phyloP scores from a whole-genome alignment of 2,113 vertebrate genomes.

The Pseudorhombus dupliciocellatus region DNA sequence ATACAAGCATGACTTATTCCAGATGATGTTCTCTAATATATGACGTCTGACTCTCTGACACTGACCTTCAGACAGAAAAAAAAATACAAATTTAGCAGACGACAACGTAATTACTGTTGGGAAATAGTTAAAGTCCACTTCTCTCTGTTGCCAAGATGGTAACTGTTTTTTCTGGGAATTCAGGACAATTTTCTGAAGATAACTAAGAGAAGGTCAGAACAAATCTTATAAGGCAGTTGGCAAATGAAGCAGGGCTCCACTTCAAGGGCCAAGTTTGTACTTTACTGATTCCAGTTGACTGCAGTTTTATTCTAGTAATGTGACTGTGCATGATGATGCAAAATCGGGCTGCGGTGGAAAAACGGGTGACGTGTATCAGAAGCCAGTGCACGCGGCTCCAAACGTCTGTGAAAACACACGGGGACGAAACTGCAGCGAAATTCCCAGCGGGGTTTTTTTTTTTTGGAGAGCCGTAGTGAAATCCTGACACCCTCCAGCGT shows the following conservation, averaged over 20 bases:
- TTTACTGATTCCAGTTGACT: no score
- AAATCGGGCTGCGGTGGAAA: no score
- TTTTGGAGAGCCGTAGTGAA: conserved; percentile 20
- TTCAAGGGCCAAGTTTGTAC: no score
- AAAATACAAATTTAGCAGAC: background rate
- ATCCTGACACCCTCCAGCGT: conserved; percentile 36
- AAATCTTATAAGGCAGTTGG: no score
- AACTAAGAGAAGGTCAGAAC: background rate
- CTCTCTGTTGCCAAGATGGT: no score
- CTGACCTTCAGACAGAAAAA: background rate
- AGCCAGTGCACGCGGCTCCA: no score
- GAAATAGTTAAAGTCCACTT: background rate
- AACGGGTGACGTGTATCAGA: no score
- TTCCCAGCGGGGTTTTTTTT: background rate
- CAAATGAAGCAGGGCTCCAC: no score
- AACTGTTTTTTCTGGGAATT: background rate
- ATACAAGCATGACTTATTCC: background rate
- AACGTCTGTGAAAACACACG: no score
- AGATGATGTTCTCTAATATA: background rate
- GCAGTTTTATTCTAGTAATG: no score
- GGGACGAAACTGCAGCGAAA: background rate
- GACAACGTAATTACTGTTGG: background rate
- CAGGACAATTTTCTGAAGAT: background rate
- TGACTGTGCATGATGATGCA: no score
- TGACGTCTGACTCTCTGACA: background rate